phyloP scores from a whole-genome alignment of 2,888 invertebrate species.

The Drosophila prolongata region DNA sequence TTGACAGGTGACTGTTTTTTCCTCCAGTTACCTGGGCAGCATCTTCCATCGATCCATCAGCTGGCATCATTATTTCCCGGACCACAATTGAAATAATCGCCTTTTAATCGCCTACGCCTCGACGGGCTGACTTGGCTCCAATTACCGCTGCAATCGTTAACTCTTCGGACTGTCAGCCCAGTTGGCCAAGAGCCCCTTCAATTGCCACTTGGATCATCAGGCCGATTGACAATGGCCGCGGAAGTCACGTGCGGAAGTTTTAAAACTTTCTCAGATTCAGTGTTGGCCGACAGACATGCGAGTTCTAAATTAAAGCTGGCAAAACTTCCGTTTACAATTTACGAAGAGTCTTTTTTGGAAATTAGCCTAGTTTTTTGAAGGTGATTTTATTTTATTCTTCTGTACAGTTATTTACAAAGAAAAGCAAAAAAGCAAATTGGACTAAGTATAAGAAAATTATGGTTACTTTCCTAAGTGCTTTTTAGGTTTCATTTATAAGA shows the following conservation, averaged over 20 bases:
- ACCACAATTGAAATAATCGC: conserved; percentile 73
- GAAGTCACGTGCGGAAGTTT: conserved; percentile 79
- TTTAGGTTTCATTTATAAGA: too few relatives aligned
- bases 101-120: conserved; percentile 77
- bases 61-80: conserved; percentile 54
- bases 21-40: conserved; percentile 10
- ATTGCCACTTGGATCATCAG: conserved; percentile 48
- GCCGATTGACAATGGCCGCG: conserved; percentile 43
- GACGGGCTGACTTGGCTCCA: conserved; percentile 55
- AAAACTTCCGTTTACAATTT: conserved; percentile 71
- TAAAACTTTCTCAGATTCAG: conserved; percentile 44
- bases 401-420: neutral
- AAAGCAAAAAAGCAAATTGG: too few relatives aligned
- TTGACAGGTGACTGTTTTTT: conserved; percentile 60
- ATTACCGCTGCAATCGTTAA: conserved; percentile 57
- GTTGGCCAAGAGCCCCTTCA: conserved; percentile 26
- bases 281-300: conserved; percentile 54
- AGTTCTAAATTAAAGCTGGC: conserved; percentile 63
- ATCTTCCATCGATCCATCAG: conserved; percentile 25
- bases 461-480: too few relatives aligned
- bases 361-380: conserved; percentile 61
- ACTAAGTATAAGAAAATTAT: too few relatives aligned
- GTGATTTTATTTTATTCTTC: neutral
- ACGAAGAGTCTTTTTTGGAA: conserved; percentile 37
- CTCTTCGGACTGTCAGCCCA: conserved; percentile 21